Conservation (phyloP, 2,888 invertebrate genomes). For the Therioaphis trifolii region DNA sequence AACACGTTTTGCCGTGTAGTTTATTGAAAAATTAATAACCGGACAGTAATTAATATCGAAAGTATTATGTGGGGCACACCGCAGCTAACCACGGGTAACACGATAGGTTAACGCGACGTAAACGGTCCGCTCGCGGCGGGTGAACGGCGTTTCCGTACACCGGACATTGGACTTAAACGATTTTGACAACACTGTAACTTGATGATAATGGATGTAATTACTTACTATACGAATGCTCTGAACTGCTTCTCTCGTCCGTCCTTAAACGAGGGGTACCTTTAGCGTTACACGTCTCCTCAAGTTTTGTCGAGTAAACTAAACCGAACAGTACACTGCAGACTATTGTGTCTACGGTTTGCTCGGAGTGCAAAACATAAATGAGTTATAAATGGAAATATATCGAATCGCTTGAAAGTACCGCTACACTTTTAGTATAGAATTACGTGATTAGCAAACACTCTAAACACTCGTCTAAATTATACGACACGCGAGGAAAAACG, state of each 20-base stretch:
- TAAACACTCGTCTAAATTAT: no score
- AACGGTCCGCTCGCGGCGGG: conserved; percentile 7
- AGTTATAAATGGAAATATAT: no score
- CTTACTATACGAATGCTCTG: background rate
- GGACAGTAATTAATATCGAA: background rate
- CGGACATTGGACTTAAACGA: conserved; percentile 37
- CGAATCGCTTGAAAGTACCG: no score
- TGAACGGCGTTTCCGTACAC: conserved; percentile 43
- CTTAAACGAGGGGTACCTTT: background rate
- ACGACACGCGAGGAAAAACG: no score
- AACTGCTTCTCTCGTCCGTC: background rate
- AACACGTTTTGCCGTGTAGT: background rate
- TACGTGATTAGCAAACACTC: no score
- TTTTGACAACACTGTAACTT: conserved; percentile 51
- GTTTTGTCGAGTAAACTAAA: conserved; percentile 9
- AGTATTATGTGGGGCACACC: background rate
- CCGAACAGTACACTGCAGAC: no score
- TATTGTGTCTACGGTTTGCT: no score
- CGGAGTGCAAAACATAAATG: no score
- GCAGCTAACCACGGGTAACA: background rate
- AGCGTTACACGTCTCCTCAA: conserved; percentile 1
- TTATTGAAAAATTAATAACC: background rate
- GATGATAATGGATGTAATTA: conserved; percentile 56
- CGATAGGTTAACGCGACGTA: conserved; percentile 23
- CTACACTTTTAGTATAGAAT: no score